These are phyloP conservation scores for Noctua comes DNA, from an alignment of 2,888 invertebrate genomes.

Conservation along the genomic window DNA sequence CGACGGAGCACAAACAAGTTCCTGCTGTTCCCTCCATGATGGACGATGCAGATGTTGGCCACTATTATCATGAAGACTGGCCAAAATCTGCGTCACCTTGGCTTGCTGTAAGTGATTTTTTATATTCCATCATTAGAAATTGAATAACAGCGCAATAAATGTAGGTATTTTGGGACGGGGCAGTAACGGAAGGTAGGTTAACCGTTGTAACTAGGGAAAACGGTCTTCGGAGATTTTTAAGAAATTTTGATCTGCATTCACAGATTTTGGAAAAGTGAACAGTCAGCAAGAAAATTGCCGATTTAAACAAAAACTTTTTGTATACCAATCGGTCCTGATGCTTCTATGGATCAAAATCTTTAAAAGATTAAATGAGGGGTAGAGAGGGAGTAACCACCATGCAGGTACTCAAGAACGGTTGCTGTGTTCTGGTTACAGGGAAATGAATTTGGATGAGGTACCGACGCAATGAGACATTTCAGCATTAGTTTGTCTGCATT, in stretches of 20 bases:
- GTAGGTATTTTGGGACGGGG: background rate
- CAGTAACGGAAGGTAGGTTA: background rate
- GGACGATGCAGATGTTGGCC: constrained; percentile 46
- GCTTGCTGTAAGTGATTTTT: constrained; percentile 17
- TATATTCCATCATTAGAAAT: background rate
- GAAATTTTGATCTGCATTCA: background rate
- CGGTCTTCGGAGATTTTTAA: background rate
- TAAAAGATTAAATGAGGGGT: background rate
- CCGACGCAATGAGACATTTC: too few relatives aligned
- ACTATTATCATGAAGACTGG: constrained; percentile 25
- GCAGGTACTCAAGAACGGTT: background rate
- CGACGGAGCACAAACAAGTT: constrained; percentile 44
- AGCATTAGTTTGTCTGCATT: too few relatives aligned
- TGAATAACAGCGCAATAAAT: background rate
- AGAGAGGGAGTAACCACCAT: background rate
- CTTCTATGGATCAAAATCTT: background rate
- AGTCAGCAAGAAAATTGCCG: background rate
- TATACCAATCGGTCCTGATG: background rate
- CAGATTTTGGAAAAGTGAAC: background rate
- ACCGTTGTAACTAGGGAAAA: background rate
- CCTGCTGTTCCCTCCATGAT: constrained; percentile 46
- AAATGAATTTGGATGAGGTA: background rate
- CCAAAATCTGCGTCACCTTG: constrained; percentile 45
- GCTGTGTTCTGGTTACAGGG: background rate
- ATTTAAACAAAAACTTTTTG: background rate